Evolutionary conservation across 2,113 vertebrate species (phyloP).

Genomic region (Phoenicopterus ruber): DNA sequence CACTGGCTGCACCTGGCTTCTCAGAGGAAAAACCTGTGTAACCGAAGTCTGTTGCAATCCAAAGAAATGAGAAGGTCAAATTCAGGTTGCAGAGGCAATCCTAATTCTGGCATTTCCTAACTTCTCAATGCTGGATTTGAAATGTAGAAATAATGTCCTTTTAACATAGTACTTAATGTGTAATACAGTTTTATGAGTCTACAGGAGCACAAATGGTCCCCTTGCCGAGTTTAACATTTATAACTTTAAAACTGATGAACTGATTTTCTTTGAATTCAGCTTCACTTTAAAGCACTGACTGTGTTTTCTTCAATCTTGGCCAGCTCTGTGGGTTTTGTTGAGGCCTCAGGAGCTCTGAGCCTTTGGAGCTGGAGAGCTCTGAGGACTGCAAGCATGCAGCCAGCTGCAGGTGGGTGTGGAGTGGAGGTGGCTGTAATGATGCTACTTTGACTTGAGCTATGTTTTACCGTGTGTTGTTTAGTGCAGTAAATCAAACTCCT

Average conservation of each 20-base stretch:
- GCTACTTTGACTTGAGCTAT: background rate
- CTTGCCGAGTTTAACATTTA: background rate
- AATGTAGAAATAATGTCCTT: background rate
- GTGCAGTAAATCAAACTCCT: background rate
- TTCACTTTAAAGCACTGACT: background rate
- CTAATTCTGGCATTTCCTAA: background rate
- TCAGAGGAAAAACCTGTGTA: accelerated
- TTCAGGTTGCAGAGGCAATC: background rate
- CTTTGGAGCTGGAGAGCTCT: background rate
- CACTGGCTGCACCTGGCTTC: accelerated
- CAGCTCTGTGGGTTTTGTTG: background rate
- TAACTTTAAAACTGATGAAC: background rate
- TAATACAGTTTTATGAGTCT: background rate
- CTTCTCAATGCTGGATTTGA: background rate
- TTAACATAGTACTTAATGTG: background rate
- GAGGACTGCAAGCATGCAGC: background rate
- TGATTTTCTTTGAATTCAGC: background rate
- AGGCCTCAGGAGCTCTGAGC: background rate
- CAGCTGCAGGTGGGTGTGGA: background rate
- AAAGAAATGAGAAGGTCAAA: background rate
- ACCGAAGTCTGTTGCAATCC: background rate
- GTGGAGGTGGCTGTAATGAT: background rate
- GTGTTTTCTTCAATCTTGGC: background rate
- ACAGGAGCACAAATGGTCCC: background rate
- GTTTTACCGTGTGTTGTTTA: accelerated